phyloP scores from a whole-genome alignment of 2,888 invertebrate species.

The Eristalinus aeneus region DNA sequence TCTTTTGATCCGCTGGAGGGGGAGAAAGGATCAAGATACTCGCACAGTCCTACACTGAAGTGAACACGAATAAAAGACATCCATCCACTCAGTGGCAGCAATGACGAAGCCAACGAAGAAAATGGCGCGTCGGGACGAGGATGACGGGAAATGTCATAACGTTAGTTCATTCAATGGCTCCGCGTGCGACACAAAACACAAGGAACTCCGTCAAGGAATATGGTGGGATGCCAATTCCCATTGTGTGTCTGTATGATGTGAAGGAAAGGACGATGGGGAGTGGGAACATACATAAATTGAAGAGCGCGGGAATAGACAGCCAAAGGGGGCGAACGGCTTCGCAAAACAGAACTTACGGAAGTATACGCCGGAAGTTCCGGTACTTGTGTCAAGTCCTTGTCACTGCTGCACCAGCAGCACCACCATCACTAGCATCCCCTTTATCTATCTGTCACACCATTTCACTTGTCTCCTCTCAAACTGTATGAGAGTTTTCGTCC shows the following conservation, averaged over 20 bases:
- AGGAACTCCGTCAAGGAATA: background rate
- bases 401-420: slow-evolving; percentile 68
- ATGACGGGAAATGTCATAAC: slow-evolving; percentile 44
- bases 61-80: slow-evolving; percentile 64
- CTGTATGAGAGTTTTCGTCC: background rate
- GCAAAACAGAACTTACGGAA: slow-evolving; percentile 72
- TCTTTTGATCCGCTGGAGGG: slow-evolving; percentile 51
- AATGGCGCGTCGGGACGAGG: background rate
- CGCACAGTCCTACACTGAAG: slow-evolving; percentile 19
- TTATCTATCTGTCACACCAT: slow-evolving; percentile 65
- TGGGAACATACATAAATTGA: background rate
- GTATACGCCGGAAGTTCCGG: slow-evolving; percentile 78
- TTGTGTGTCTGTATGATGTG: background rate
- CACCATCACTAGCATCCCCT: slow-evolving; percentile 24
- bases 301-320: slow-evolving; percentile 18
- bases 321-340: slow-evolving; percentile 48
- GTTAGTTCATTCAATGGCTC: slow-evolving; percentile 37
- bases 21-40: slow-evolving; percentile 4
- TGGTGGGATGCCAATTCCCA: background rate
- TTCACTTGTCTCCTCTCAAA: slow-evolving; percentile 1
- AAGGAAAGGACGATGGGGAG: background rate
- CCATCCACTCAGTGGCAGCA: slow-evolving; percentile 16
- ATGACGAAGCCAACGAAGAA: background rate
- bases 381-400: slow-evolving; percentile 79
- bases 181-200: slow-evolving; percentile 13